Percentiles rank a stretch among this genome's conserved stretches.
Conservation (phyloP, 2,888 invertebrate species). For the Siphlonurus alternatus region DNA sequence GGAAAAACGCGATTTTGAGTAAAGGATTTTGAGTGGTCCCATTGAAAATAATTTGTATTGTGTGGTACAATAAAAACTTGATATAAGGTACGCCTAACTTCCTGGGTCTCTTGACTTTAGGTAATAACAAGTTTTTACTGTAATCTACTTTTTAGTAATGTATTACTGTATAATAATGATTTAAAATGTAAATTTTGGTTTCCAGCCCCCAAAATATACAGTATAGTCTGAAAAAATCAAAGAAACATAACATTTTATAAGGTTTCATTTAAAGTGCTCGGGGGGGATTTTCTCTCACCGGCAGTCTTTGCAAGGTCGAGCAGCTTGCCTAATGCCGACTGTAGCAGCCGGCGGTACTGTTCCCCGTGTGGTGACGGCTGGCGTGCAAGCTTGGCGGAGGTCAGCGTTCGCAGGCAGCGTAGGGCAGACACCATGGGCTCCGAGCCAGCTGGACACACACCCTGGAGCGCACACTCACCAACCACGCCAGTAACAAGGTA, state of each 20-base stretch:
- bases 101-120: no score
- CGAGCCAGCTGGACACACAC: conserved; percentile 45
- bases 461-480: conserved; percentile 57
- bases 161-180: not conserved
- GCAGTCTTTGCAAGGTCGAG: conserved; percentile 73
- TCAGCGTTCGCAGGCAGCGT: conserved; percentile 52
- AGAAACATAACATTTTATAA: not conserved
- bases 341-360: conserved; percentile 66
- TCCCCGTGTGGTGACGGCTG: conserved; percentile 39
- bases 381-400: conserved; percentile 32
- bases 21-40: not conserved
- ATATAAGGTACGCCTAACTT: no score
- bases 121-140: no score
- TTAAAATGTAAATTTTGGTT: not conserved
- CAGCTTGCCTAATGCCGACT: conserved; percentile 76
- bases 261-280: not conserved
- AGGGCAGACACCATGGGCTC: conserved; percentile 58
- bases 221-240: not conserved
- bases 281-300: conserved; percentile 26
- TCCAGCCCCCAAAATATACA: not conserved
- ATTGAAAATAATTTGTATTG: no score
- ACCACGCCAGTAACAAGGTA: conserved; percentile 81
- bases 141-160: no score
- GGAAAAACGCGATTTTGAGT: not conserved
- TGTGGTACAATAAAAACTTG: no score